Conservation (phyloP, 2,888 invertebrate genomes). For the Pseudoips prasinana region DNA sequence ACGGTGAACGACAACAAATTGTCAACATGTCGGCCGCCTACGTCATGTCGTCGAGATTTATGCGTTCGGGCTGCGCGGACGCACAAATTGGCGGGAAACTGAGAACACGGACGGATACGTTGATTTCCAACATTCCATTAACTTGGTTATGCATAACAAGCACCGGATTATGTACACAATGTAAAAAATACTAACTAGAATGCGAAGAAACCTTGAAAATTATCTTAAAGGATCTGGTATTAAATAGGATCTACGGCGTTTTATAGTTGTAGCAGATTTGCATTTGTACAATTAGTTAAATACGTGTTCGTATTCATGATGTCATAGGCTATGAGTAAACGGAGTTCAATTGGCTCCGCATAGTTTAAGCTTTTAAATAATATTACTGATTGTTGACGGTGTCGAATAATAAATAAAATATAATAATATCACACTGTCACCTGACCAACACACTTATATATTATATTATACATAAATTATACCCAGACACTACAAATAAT, state of each 20-base stretch:
- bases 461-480: no score
- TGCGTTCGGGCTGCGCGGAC: constrained; percentile 61
- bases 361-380: no score
- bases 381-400: no score
- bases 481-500: no score
- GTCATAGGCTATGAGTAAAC: constrained; percentile 6
- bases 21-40: constrained; percentile 76
- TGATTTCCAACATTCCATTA: constrained; percentile 53
- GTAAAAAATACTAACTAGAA: constrained; percentile 40
- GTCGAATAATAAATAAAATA: no score
- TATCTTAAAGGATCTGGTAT: constrained; percentile 37
- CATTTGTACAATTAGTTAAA: constrained; percentile 25
- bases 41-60: constrained; percentile 72
- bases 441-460: no score
- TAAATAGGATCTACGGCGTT: constrained; percentile 27
- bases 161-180: constrained; percentile 40
- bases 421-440: no score
- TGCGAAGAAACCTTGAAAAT: constrained; percentile 43
- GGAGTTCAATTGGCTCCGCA: no score
- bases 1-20: constrained; percentile 57
- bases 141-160: constrained; percentile 56
- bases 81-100: constrained; percentile 75
- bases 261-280: constrained; percentile 20
- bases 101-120: constrained; percentile 52
- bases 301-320: constrained; percentile 27